Percentiles rank a stretch among this genome's conserved stretches.
phyloP scores from a whole-genome alignment of 1,140 invertebrate species.

The Ceratina australensis region DNA sequence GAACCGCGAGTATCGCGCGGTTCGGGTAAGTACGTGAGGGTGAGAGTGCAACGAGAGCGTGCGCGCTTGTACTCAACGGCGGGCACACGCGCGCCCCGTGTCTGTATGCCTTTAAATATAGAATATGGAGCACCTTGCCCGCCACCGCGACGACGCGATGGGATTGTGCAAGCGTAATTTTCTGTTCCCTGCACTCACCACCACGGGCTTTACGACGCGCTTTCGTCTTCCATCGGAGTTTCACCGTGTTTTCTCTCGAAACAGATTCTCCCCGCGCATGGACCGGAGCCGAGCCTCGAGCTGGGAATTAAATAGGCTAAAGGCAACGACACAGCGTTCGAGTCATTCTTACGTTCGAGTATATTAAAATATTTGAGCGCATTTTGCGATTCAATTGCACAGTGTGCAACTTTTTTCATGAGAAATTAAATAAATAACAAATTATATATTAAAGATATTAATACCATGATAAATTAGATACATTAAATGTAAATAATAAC shows the following conservation, averaged over 20 bases:
- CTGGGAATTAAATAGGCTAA: neutral
- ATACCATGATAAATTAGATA: too few species aligned
- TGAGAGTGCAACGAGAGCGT: neutral
- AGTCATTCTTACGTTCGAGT: neutral
- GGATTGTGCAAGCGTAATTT: constrained; percentile 66
- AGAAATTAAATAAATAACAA: too few species aligned
- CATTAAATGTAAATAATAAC: too few species aligned
- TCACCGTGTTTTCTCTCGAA: constrained; percentile 9
- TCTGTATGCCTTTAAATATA: constrained; percentile 66
- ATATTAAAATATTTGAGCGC: too few species aligned
- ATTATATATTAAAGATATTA: too few species aligned
- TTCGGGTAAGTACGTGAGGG: constrained; percentile 9
- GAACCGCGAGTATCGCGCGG: constrained; percentile 9
- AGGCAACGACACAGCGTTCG: neutral
- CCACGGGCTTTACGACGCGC: constrained; percentile 1
- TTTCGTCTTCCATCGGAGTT: neutral
- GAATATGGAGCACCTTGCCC: constrained; percentile 68
- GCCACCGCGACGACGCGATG: constrained; percentile 42
- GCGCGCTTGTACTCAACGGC: constrained; percentile 31
- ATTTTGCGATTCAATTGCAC: too few species aligned
- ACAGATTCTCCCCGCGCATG: neutral
- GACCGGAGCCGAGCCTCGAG: neutral
- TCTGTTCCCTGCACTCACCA: constrained; percentile 59
- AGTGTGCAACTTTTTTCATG: too few species aligned
- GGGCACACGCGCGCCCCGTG: constrained; percentile 49